A percentile compares a stretch with the other conserved stretches of the same genome.
Conservation (phyloP, 2,113 vertebrate species). For the Hypanus sabinus region DNA sequence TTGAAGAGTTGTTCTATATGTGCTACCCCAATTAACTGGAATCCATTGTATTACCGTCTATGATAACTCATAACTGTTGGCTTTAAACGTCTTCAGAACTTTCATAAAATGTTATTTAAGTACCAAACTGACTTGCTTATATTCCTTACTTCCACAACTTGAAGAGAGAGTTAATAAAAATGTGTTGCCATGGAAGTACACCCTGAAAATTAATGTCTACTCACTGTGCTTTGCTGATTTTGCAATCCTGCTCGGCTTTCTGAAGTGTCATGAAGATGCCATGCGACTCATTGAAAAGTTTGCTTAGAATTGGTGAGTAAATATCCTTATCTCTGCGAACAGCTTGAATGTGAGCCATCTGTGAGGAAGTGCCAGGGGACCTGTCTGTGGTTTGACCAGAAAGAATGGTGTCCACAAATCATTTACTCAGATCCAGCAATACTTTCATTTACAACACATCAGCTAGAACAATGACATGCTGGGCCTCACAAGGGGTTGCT, state of each 20-base stretch:
- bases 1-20: too few relatives aligned
- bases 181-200: not conserved
- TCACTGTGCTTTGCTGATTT: constrained; percentile 67
- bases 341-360: constrained; percentile 57
- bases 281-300: constrained; percentile 95
- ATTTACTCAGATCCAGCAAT: not conserved
- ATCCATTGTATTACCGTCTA: too few relatives aligned
- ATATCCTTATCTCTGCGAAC: constrained; percentile 79
- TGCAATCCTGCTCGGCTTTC: constrained; percentile 77
- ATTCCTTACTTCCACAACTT: not conserved
- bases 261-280: constrained; percentile 89
- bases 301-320: constrained; percentile 80
- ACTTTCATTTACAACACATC: not conserved
- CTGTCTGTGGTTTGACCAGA: not conserved
- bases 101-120: not conserved
- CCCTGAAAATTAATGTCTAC: constrained; percentile 27
- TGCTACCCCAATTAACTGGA: too few relatives aligned
- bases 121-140: not conserved
- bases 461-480: not conserved
- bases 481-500: not conserved
- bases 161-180: not conserved
- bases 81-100: not conserved
- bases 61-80: not conserved
- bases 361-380: not conserved
- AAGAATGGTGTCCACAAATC: not conserved